Conservation (phyloP, 1,140 invertebrate genomes). For the Epicauta chinensis region DNA sequence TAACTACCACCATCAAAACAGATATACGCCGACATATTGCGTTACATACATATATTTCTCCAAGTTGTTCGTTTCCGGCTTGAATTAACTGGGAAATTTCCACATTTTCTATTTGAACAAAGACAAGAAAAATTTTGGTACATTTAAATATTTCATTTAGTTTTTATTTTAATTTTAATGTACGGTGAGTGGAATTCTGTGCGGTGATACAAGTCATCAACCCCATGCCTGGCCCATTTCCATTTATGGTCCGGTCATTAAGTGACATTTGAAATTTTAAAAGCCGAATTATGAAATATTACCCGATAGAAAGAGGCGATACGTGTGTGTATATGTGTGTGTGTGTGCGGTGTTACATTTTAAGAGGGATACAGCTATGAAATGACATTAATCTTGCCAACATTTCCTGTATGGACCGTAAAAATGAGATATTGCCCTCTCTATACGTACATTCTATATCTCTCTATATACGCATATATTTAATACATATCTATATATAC, state of each 20-base stretch:
- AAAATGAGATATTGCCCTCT: slow-evolving; percentile 28
- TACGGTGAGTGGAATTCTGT: too few relatives aligned
- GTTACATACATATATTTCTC: too few relatives aligned
- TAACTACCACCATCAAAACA: too few relatives aligned
- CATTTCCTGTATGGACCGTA: slow-evolving; percentile 31
- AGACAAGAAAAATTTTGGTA: too few relatives aligned
- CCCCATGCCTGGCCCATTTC: slow-evolving; percentile 7
- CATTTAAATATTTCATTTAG: too few relatives aligned
- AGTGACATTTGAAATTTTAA: slow-evolving; percentile 26
- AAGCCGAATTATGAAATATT: slow-evolving; percentile 27
- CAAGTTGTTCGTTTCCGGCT: too few relatives aligned
- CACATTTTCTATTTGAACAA: too few relatives aligned
- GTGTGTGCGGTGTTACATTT: slow-evolving; percentile 16
- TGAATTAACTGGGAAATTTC: too few relatives aligned
- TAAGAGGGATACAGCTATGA: slow-evolving; percentile 14
- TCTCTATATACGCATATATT: not conserved
- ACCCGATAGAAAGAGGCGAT: slow-evolving; percentile 3
- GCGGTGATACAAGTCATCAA: too few relatives aligned
- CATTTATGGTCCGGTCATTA: slow-evolving; percentile 21
- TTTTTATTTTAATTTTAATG: too few relatives aligned
- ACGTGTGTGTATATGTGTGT: not conserved
- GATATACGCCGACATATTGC: too few relatives aligned
- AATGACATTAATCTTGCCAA: slow-evolving; percentile 28
- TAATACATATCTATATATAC: too few relatives aligned
- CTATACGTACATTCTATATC: not conserved